These are phyloP conservation scores for Lithosia quadra DNA, from an alignment of 2,888 invertebrate genomes.

Conservation along the genomic window DNA sequence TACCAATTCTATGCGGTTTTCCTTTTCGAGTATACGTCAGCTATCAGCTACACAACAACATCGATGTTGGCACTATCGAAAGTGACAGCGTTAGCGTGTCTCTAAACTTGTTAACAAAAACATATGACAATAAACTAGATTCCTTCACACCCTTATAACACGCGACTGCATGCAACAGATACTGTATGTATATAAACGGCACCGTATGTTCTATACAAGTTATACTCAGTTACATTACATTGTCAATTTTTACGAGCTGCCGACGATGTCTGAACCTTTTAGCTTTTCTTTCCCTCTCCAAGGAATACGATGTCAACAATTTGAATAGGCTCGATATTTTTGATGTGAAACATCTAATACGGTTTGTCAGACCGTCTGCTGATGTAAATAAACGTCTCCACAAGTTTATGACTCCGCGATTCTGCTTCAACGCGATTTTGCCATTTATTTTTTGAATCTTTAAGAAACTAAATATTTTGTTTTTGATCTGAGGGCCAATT, in stretches of 20 bases:
- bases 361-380: background rate
- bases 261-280: slow-evolving; percentile 6
- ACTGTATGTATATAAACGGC: background rate
- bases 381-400: background rate
- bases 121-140: slow-evolving; percentile 6
- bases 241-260: slow-evolving; percentile 11
- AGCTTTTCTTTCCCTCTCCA: slow-evolving; percentile 10
- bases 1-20: background rate
- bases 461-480: background rate
- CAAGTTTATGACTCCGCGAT: background rate
- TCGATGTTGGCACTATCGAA: background rate
- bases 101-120: background rate
- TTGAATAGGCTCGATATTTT: slow-evolving; percentile 13
- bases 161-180: slow-evolving; percentile 16
- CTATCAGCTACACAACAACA: background rate
- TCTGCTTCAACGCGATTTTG: background rate
- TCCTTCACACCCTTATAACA: slow-evolving; percentile 10
- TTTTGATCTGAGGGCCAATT: no score
- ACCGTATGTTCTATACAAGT: background rate
- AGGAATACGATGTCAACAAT: slow-evolving; percentile 6
- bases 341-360: background rate
- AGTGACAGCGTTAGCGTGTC: background rate
- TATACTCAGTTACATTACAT: slow-evolving; percentile 3
- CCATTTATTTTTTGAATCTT: background rate
- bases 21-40: background rate